Evolutionary conservation across 2,797 vertebrate species (phyloP), one percentile per base, ranked within the genome.

Genomic region (Argyrosomus regius): DNA sequence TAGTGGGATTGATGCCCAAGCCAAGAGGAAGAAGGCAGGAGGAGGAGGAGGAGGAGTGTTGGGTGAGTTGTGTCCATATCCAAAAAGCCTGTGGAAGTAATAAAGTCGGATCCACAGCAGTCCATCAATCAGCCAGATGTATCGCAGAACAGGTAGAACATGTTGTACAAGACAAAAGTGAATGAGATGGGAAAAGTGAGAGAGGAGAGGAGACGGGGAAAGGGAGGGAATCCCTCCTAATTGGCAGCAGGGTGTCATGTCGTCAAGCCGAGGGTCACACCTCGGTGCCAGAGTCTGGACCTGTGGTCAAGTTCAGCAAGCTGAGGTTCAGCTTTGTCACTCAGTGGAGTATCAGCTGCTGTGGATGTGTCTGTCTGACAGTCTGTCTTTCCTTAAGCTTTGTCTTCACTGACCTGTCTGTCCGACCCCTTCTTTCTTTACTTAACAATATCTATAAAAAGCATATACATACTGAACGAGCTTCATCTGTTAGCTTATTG

Each of bases 231-330:
- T 68, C 76, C 73, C 70, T 64, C 48, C 75, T 74, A 69, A 83
- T 83, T 89, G 85, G 63, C 90, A 89, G 71, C 67, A 73, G 52
- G 63, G 78, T 83, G 91, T 18, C 61, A 92, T 88, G 74, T 89
- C 84, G 49, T 89, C 85, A 89, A 74, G 71, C 78, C 35, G 72
- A 80, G 53, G 65, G 67, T 89, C 76, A 74, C 86, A 91, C 76
- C 72, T 87, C 54, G 1, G 61, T 89, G 83, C 26, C 56, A 88
- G 52, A 88, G 87, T 81, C 86, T 89, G 79, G 80, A 56, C 80
- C 82, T 49, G 71, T 12, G 58, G 89, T 92, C 87, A 88, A 88
- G 85, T 88, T 91, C 88, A 88, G 72, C 71, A 72, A 50, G 26
- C 71, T 59, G 75, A 77, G 24, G 75, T 72, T 80, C 74, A 75